A percentile compares a stretch with the other conserved stretches of the same genome.
Evolutionary conservation across 2,113 vertebrate species (phyloP).

Genomic region (Coryphaenoides rupestris): DNA sequence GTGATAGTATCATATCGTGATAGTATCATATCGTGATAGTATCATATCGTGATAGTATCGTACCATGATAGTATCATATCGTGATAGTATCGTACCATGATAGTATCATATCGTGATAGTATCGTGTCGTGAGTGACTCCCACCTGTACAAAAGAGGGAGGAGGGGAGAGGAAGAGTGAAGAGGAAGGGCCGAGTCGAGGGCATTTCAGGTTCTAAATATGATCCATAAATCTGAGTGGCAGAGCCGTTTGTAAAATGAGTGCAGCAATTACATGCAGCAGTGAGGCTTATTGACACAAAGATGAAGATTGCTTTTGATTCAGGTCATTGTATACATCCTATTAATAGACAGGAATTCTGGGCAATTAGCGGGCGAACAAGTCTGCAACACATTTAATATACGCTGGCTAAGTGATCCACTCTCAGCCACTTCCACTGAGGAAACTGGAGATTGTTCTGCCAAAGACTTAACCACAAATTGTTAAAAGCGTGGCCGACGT

Average conservation of each 20-base stretch:
- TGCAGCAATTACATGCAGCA: neutral
- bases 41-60: too few species aligned
- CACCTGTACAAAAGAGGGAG: too few species aligned
- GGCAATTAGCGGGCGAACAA: slow-evolving; percentile 22
- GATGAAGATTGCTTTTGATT: slow-evolving; percentile 14
- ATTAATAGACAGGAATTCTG: slow-evolving; percentile 13
- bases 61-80: too few species aligned
- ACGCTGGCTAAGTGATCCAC: neutral
- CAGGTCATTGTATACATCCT: slow-evolving; percentile 17
- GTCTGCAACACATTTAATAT: slow-evolving; percentile 11
- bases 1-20: too few species aligned
- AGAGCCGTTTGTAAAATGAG: neutral
- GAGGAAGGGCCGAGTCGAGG: neutral
- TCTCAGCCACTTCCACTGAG: slow-evolving; percentile 5
- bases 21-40: too few species aligned
- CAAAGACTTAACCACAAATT: slow-evolving; percentile 6
- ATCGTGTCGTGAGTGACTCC: too few species aligned
- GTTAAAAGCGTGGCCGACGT: neutral
- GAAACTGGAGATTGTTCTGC: slow-evolving; percentile 5
- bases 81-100: too few species aligned
- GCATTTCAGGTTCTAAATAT: slow-evolving; percentile 1
- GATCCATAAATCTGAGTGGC: neutral
- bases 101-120: too few species aligned
- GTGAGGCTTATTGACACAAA: slow-evolving; percentile 6
- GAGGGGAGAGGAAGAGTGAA: too few species aligned